These are phyloP conservation scores for Hofmannophila pseudospretella DNA, from an alignment of 2,888 invertebrate genomes.

Conservation along the genomic window DNA sequence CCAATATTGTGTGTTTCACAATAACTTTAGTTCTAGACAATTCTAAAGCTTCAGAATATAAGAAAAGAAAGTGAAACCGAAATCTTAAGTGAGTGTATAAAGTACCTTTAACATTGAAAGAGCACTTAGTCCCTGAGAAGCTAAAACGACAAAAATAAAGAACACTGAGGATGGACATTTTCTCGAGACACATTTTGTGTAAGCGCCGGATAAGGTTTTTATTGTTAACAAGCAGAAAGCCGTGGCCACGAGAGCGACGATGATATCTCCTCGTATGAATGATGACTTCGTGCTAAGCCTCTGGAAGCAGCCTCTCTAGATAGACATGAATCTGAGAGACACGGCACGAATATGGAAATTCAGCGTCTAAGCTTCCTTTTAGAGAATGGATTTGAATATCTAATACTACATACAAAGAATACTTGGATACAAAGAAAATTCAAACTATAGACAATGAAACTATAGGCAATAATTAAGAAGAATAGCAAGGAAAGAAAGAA, in stretches of 20 bases:
- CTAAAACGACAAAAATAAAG: constrained; percentile 37
- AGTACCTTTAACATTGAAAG: constrained; percentile 12
- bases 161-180: constrained; percentile 39
- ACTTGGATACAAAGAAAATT: neutral
- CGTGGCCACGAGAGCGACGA: constrained; percentile 68
- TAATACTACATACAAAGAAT: neutral
- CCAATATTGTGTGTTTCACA: too few relatives aligned
- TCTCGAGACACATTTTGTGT: constrained; percentile 66
- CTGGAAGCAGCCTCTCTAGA: constrained; percentile 57
- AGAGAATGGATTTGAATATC: constrained; percentile 7
- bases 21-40: too few relatives aligned
- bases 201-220: constrained; percentile 72
- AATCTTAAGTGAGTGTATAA: too few relatives aligned
- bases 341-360: constrained; percentile 70
- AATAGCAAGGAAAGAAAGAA: too few relatives aligned
- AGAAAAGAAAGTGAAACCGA: too few relatives aligned
- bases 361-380: constrained; percentile 12
- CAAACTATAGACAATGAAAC: too few relatives aligned
- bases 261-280: constrained; percentile 76
- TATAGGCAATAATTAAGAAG: too few relatives aligned
- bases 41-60: too few relatives aligned
- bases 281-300: constrained; percentile 76
- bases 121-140: constrained; percentile 21
- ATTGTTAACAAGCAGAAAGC: constrained; percentile 74
- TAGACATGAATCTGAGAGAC: constrained; percentile 59